Evolutionary conservation across 1,140 invertebrate species (phyloP).

Genomic region (Drosophila trapezifrons): DNA sequence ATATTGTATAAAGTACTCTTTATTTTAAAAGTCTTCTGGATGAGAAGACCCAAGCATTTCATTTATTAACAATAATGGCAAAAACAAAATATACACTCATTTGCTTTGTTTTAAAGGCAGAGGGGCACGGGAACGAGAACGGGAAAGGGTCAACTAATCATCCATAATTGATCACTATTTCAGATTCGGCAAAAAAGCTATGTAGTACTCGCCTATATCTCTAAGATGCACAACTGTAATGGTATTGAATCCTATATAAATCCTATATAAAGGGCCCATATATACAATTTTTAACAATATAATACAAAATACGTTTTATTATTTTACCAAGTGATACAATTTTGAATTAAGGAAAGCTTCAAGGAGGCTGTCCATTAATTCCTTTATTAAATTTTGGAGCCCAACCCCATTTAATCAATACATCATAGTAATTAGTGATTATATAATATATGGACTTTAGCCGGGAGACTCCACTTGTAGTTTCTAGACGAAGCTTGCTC

Average conservation of each 20-base stretch:
- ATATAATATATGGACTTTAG: not conserved
- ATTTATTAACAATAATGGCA: slow-evolving; percentile 49
- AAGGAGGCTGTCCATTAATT: not conserved
- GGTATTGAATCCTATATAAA: slow-evolving; percentile 46
- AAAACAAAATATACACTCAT: slow-evolving; percentile 42
- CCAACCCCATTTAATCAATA: not conserved
- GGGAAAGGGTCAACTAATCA: slow-evolving; percentile 24
- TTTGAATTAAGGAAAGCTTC: not conserved
- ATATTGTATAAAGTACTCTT: slow-evolving; percentile 29
- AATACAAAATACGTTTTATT: slow-evolving; percentile 29
- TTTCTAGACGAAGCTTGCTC: not conserved
- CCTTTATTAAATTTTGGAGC: not conserved
- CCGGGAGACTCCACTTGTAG: too few relatives aligned
- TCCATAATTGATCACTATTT: slow-evolving; percentile 28
- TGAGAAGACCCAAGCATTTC: slow-evolving; percentile 28
- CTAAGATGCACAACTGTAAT: slow-evolving; percentile 41
- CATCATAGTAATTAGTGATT: not conserved
- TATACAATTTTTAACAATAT: slow-evolving; percentile 37
- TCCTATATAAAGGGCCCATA: slow-evolving; percentile 34
- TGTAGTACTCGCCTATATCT: slow-evolving; percentile 28
- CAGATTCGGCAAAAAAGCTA: slow-evolving; percentile 24
- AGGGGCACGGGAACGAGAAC: not conserved
- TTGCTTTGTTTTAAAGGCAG: slow-evolving; percentile 48
- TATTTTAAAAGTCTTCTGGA: slow-evolving; percentile 32
- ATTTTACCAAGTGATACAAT: not conserved